Percentiles rank a stretch among this genome's conserved stretches.
phyloP scores from a whole-genome alignment of 2,797 vertebrate species.

The Lepus townsendii region DNA sequence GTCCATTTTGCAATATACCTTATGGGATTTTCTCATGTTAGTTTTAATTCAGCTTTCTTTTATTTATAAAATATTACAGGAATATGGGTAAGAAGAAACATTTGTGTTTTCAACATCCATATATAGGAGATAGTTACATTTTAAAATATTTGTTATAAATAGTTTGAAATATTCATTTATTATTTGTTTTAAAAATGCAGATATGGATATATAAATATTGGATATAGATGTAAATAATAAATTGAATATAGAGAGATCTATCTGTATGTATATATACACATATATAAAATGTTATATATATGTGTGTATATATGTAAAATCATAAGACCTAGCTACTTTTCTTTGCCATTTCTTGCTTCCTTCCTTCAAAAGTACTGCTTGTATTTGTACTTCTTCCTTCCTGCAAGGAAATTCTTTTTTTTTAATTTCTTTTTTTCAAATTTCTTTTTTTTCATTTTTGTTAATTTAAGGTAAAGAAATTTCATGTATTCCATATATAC shows the following conservation, averaged over 20 bases:
- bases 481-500: too few species aligned
- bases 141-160: constrained; percentile 48
- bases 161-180: background rate
- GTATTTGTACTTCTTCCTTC: background rate
- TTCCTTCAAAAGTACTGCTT: too few species aligned
- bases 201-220: background rate
- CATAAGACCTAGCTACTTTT: background rate
- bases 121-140: constrained; percentile 15
- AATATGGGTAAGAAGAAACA: background rate
- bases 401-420: background rate
- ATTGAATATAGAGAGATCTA: background rate
- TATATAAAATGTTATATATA: too few species aligned
- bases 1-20: background rate
- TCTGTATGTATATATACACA: background rate
- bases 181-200: background rate
- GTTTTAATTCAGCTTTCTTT: constrained; percentile 45
- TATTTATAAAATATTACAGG: constrained; percentile 11
- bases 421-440: too few species aligned
- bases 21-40: background rate
- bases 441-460: too few species aligned
- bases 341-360: background rate
- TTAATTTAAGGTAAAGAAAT: too few species aligned
- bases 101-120: background rate
- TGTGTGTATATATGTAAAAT: background rate
- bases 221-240: background rate